Conservation (phyloP, 2,888 invertebrate genomes). For the Drosophila mettleri region DNA sequence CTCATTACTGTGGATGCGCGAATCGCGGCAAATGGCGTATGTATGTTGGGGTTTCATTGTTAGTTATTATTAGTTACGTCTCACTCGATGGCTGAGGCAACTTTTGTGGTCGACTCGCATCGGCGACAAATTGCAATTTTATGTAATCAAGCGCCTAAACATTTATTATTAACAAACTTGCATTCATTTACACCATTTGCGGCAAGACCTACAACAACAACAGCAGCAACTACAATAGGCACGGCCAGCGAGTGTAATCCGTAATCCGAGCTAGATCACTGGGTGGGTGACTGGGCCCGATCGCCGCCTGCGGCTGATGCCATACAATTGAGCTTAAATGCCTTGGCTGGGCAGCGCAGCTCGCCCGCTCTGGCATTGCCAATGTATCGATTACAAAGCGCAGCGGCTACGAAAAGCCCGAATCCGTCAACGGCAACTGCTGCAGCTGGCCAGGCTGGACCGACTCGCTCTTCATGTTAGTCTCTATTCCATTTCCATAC, state of each 20-base stretch:
- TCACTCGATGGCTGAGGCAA: slow-evolving; percentile 57
- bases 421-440: slow-evolving; percentile 3
- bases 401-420: slow-evolving; percentile 19
- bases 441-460: too few species aligned
- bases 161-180: slow-evolving; percentile 80
- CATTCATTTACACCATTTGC: slow-evolving; percentile 72
- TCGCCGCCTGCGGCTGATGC: slow-evolving; percentile 53
- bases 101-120: slow-evolving; percentile 56
- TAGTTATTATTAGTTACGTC: slow-evolving; percentile 61
- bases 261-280: slow-evolving; percentile 48
- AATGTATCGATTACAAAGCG: slow-evolving; percentile 53
- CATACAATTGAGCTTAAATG: slow-evolving; percentile 66
- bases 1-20: slow-evolving; percentile 63
- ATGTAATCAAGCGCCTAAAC: slow-evolving; percentile 80
- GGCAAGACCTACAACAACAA: slow-evolving; percentile 29
- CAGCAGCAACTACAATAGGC: background rate
- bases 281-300: slow-evolving; percentile 30
- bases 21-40: slow-evolving; percentile 3
- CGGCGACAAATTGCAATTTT: slow-evolving; percentile 65
- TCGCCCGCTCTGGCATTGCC: slow-evolving; percentile 28
- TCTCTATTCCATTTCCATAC: too few species aligned
- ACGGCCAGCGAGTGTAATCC: slow-evolving; percentile 10
- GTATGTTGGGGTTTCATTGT: slow-evolving; percentile 31
- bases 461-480: too few species aligned
- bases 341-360: slow-evolving; percentile 64